Conservation (phyloP, 1,140 invertebrate genomes). For the Heliothis subflexa region DNA sequence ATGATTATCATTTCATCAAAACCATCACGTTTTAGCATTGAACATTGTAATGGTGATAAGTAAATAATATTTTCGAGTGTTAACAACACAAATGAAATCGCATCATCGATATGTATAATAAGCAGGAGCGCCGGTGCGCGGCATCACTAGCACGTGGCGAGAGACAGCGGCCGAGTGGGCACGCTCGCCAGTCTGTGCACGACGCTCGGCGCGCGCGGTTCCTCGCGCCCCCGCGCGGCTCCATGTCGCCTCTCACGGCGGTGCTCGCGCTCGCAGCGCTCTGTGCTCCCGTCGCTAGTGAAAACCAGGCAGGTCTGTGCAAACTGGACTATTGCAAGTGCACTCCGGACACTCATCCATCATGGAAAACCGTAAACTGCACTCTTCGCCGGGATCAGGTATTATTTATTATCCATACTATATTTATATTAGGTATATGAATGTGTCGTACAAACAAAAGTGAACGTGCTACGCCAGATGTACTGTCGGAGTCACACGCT, state of each 20-base stretch:
- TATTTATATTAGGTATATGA: not conserved
- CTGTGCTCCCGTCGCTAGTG: constrained; percentile 57
- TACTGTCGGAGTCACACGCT: constrained; percentile 37
- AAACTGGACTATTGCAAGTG: constrained; percentile 88
- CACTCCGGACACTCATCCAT: constrained; percentile 83
- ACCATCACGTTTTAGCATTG: constrained; percentile 50
- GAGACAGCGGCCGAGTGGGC: constrained; percentile 48
- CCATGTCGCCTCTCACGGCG: constrained; percentile 73
- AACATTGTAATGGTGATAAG: constrained; percentile 47
- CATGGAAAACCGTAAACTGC: constrained; percentile 89
- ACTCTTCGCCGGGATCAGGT: constrained; percentile 87
- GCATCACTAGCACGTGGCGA: constrained; percentile 65
- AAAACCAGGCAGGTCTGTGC: constrained; percentile 83
- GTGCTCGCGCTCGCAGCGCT: constrained; percentile 67
- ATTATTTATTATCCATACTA: constrained; percentile 40
- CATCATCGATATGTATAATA: constrained; percentile 79
- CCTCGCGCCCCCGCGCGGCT: constrained; percentile 71
- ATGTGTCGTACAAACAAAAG: constrained; percentile 53
- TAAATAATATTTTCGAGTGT: constrained; percentile 45
- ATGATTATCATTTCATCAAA: constrained; percentile 50
- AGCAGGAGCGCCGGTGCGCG: constrained; percentile 44
- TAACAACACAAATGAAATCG: constrained; percentile 61
- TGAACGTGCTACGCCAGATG: constrained; percentile 55
- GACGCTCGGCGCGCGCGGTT: constrained; percentile 69
- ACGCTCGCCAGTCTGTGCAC: constrained; percentile 68